Conservation (phyloP, 1,140 invertebrate genomes). For the Drosophila novamexicana region DNA sequence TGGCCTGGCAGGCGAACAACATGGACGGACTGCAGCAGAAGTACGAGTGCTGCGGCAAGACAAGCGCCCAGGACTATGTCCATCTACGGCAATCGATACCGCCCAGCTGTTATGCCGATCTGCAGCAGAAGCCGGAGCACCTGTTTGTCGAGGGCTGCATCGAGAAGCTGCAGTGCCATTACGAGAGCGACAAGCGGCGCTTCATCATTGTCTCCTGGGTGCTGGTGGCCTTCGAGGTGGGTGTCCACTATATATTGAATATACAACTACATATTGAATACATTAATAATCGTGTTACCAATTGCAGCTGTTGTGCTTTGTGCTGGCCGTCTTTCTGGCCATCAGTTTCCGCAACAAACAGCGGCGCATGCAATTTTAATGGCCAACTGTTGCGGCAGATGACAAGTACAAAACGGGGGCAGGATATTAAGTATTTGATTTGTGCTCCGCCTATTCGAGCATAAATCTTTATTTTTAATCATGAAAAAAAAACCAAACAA, state of each 20-base stretch:
- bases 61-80: constrained; percentile 73
- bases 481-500: constrained; percentile 11
- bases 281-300: constrained; percentile 15
- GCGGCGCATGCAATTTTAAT: constrained; percentile 79
- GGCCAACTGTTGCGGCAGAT: constrained; percentile 1
- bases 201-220: constrained; percentile 72
- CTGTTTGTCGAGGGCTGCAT: constrained; percentile 66
- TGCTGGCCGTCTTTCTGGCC: constrained; percentile 62
- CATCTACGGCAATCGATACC: constrained; percentile 62
- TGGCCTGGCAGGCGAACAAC: constrained; percentile 74
- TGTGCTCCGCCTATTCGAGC: constrained; percentile 40
- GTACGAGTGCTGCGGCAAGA: constrained; percentile 73
- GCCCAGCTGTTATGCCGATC: constrained; percentile 67
- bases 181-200: constrained; percentile 60
- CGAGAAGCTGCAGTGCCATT: constrained; percentile 68
- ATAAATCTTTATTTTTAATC: constrained; percentile 42
- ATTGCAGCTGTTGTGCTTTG: constrained; percentile 67
- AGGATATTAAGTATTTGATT: constrained; percentile 40
- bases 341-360: constrained; percentile 81
- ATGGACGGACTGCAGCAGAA: constrained; percentile 72
- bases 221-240: constrained; percentile 69
- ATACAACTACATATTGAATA: background rate
- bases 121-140: constrained; percentile 50
- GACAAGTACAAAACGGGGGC: constrained; percentile 56
- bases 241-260: constrained; percentile 10